These are phyloP conservation scores for Nematopogon swammerdamellus DNA, from an alignment of 2,888 invertebrate genomes.

Conservation along the genomic window DNA sequence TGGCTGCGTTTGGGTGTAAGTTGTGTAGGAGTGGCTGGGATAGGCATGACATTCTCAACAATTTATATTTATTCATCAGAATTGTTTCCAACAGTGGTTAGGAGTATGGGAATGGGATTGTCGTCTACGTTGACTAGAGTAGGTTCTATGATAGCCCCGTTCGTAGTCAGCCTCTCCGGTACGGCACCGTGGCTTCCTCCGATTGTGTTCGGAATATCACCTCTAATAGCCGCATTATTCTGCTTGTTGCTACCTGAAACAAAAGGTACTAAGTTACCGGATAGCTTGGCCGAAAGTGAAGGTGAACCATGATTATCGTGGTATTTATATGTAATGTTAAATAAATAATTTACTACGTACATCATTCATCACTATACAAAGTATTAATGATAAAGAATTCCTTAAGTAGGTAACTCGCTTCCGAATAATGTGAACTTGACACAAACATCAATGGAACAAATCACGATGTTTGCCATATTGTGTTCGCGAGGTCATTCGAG, in stretches of 20 bases:
- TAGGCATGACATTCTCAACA: conserved; percentile 74
- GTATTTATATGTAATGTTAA: too few relatives aligned
- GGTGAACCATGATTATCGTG: too few relatives aligned
- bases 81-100: conserved; percentile 81
- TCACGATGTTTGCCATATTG: too few relatives aligned
- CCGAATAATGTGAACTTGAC: too few relatives aligned
- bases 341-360: too few relatives aligned
- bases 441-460: too few relatives aligned
- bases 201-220: conserved; percentile 65
- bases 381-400: too few relatives aligned
- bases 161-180: conserved; percentile 61
- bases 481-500: too few relatives aligned
- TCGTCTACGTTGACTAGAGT: conserved; percentile 80
- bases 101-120: conserved; percentile 82
- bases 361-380: too few relatives aligned
- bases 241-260: conserved; percentile 76
- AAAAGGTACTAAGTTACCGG: conserved; percentile 65
- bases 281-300: conserved; percentile 72
- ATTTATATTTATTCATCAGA: conserved; percentile 85
- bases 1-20: conserved; percentile 62
- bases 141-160: conserved; percentile 83
- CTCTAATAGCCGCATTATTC: conserved; percentile 61
- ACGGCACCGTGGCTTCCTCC: conserved; percentile 64
- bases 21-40: conserved; percentile 72
- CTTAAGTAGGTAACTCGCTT: too few relatives aligned